Evolutionary conservation across 2,113 vertebrate species (phyloP).

Genomic region (Ceratotherium simum): DNA sequence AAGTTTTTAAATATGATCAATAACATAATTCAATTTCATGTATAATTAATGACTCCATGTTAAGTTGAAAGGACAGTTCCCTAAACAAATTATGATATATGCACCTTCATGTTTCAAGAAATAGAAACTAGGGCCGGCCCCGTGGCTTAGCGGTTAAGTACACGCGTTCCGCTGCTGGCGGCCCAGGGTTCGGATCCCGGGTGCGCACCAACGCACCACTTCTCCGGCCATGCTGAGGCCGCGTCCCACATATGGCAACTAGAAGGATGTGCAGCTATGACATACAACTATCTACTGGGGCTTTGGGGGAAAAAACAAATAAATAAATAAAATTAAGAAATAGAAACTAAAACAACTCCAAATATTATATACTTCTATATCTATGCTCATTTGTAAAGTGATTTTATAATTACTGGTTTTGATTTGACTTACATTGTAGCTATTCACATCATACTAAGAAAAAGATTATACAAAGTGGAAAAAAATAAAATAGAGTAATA

Average conservation of each 20-base stretch:
- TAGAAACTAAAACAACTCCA: not conserved
- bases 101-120: not conserved
- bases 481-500: conserved; percentile 2
- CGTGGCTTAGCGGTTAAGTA: too few relatives aligned
- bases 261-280: too few relatives aligned
- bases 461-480: not conserved
- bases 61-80: not conserved
- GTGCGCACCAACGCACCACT: too few relatives aligned
- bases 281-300: too few relatives aligned
- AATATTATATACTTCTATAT: not conserved
- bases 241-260: too few relatives aligned
- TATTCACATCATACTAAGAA: not conserved
- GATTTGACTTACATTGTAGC: not conserved
- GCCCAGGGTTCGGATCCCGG: too few relatives aligned
- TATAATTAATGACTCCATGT: not conserved
- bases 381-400: not conserved
- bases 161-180: too few relatives aligned
- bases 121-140: not conserved
- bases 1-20: not conserved
- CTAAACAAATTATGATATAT: not conserved
- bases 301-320: too few relatives aligned
- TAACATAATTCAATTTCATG: not conserved
- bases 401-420: not conserved
- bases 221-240: too few relatives aligned
- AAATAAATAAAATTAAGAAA: too few relatives aligned